A percentile compares a stretch with the other conserved stretches of the same genome.
Conservation (phyloP, 30 jellyfish, hydroid and myxozoan species). For the Cassiopea xamachana region DNA sequence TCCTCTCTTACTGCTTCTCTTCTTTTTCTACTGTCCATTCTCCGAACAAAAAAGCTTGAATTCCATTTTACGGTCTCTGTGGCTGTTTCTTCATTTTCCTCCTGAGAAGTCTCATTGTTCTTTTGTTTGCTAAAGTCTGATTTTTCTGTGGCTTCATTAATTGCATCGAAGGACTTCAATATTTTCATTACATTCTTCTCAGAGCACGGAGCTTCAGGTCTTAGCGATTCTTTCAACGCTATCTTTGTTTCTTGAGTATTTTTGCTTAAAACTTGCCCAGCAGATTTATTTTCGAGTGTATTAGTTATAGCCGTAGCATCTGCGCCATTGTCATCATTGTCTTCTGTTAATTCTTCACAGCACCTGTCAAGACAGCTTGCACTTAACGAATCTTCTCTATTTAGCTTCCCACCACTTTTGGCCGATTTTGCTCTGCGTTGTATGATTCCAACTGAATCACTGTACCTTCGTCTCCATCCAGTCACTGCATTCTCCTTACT, state of each 20-base stretch:
- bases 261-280: not conserved
- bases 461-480: not conserved
- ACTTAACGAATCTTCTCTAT: constrained; percentile 1
- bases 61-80: not conserved
- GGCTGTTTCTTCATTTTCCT: not conserved
- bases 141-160: not conserved
- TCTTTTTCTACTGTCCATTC: not conserved
- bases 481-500: not conserved
- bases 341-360: not conserved
- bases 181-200: not conserved
- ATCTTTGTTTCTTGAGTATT: not conserved
- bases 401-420: not conserved
- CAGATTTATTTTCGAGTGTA: not conserved
- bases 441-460: constrained; percentile 5
- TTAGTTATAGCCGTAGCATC: not conserved
- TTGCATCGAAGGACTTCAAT: not conserved
- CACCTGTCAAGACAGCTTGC: constrained; percentile 16
- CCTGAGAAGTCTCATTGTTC: not conserved
- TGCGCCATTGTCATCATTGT: constrained; percentile 1
- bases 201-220: not conserved
- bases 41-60: not conserved
- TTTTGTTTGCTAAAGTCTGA: not conserved
- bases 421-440: not conserved
- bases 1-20: not conserved
- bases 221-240: not conserved